Percentiles rank a stretch among this genome's conserved stretches.
Conservation (phyloP, 1,140 invertebrate species). For the Ephestia elutella region DNA sequence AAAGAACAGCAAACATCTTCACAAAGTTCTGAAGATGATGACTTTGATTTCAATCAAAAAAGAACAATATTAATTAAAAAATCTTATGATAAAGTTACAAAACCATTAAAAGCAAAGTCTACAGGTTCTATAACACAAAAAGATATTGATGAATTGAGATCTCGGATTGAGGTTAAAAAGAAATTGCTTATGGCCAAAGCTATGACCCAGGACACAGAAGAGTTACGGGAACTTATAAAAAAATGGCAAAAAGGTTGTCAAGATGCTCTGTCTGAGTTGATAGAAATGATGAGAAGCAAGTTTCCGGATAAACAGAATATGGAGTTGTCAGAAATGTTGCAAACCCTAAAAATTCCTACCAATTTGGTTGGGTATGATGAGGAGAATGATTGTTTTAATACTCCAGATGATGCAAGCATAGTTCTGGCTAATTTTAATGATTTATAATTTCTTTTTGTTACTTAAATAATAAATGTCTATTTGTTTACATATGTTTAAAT, state of each 20-base stretch:
- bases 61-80: slow-evolving; percentile 53
- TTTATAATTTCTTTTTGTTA: slow-evolving; percentile 23
- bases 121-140: slow-evolving; percentile 64
- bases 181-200: slow-evolving; percentile 51
- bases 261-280: slow-evolving; percentile 51
- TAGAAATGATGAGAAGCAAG: slow-evolving; percentile 58
- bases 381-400: slow-evolving; percentile 59
- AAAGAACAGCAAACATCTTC: slow-evolving; percentile 22
- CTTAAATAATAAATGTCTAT: slow-evolving; percentile 11
- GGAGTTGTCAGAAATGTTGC: slow-evolving; percentile 56
- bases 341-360: slow-evolving; percentile 58
- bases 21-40: slow-evolving; percentile 51
- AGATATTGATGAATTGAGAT: slow-evolving; percentile 57
- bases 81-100: slow-evolving; percentile 50
- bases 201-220: slow-evolving; percentile 46
- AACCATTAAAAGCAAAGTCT: slow-evolving; percentile 55
- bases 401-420: slow-evolving; percentile 48
- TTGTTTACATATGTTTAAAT: background rate
- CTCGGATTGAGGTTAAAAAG: slow-evolving; percentile 55
- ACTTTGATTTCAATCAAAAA: slow-evolving; percentile 42
- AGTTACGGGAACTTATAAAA: slow-evolving; percentile 55
- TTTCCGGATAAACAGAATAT: slow-evolving; percentile 55
- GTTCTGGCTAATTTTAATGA: slow-evolving; percentile 43
- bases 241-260: slow-evolving; percentile 68
- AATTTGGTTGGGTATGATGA: slow-evolving; percentile 57